These are phyloP conservation scores for Spinibarbus caldwelli DNA, from an alignment of 2,797 vertebrate genomes.

Conservation along the genomic window DNA sequence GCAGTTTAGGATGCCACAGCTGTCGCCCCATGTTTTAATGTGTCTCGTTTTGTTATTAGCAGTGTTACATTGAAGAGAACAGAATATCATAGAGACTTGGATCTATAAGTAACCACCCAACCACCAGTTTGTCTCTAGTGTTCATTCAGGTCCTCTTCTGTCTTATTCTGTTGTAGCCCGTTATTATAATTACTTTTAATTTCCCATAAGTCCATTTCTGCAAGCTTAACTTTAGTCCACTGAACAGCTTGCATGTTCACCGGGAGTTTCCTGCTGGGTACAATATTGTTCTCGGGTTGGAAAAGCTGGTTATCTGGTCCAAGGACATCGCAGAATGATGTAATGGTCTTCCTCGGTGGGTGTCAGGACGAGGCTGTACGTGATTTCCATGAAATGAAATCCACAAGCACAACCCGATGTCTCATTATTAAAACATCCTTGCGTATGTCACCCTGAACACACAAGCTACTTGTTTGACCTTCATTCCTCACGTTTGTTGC, in stretches of 20 bases:
- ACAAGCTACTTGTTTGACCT: constrained; percentile 44
- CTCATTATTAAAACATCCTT: constrained; percentile 54
- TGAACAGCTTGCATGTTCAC: constrained; percentile 36
- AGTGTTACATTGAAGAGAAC: background rate
- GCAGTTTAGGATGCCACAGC: constrained; percentile 14
- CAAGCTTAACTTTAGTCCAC: constrained; percentile 23
- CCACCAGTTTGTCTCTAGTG: background rate
- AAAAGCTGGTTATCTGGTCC: constrained; percentile 60
- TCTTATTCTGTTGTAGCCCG: background rate
- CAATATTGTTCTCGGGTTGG: constrained; percentile 61
- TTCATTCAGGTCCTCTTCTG: background rate
- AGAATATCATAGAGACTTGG: background rate
- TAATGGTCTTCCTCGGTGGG: constrained; percentile 52
- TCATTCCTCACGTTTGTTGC: constrained; percentile 41
- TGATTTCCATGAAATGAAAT: constrained; percentile 59
- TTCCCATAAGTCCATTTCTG: constrained; percentile 3
- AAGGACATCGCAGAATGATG: constrained; percentile 67
- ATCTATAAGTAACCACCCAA: background rate
- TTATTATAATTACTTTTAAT: constrained; percentile 7
- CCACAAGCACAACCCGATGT: constrained; percentile 22
- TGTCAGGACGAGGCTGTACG: constrained; percentile 56
- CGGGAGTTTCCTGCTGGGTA: constrained; percentile 51
- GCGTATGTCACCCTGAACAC: constrained; percentile 34
- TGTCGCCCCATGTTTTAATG: background rate
- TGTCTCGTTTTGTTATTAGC: background rate